Conservation (phyloP, 2,888 invertebrate genomes). For the Onthophagus sagittarius region DNA sequence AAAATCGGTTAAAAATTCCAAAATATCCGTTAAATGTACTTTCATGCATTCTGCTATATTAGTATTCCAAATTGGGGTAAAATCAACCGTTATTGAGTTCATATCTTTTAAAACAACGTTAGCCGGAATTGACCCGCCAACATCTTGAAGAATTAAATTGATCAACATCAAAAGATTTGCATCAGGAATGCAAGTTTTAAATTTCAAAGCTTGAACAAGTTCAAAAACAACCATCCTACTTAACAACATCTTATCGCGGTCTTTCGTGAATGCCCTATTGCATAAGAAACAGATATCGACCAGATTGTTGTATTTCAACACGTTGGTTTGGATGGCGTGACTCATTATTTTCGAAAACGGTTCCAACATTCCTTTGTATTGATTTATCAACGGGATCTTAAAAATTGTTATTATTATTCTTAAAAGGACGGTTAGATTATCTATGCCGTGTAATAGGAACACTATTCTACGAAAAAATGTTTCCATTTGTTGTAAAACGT, state of each 20-base stretch:
- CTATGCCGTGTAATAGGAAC: constrained; percentile 65
- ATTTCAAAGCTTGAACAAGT: constrained; percentile 90
- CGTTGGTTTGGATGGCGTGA: constrained; percentile 86
- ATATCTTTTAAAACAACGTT: constrained; percentile 64
- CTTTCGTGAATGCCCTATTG: constrained; percentile 84
- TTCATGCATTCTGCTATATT: constrained; percentile 93
- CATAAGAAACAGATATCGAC: constrained; percentile 88
- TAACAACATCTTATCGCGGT: constrained; percentile 89
- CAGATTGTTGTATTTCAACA: constrained; percentile 72
- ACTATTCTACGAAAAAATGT: constrained; percentile 75
- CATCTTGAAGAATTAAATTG: constrained; percentile 83
- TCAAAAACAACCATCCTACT: constrained; percentile 91
- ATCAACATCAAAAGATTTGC: constrained; percentile 90
- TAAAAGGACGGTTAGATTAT: constrained; percentile 67
- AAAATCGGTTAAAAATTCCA: constrained; percentile 94
- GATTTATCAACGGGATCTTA: constrained; percentile 77
- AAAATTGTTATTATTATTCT: constrained; percentile 76
- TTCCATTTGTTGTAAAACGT: constrained; percentile 83
- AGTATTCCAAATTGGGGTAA: constrained; percentile 62
- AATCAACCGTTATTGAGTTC: constrained; percentile 42
- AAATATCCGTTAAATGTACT: constrained; percentile 84
- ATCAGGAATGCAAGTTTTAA: constrained; percentile 92
- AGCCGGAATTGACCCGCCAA: constrained; percentile 83
- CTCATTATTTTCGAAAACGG: constrained; percentile 94
- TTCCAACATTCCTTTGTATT: constrained; percentile 84